phyloP scores from a whole-genome alignment of 2,888 invertebrate genomes.

The Agrotis ipsilon region DNA sequence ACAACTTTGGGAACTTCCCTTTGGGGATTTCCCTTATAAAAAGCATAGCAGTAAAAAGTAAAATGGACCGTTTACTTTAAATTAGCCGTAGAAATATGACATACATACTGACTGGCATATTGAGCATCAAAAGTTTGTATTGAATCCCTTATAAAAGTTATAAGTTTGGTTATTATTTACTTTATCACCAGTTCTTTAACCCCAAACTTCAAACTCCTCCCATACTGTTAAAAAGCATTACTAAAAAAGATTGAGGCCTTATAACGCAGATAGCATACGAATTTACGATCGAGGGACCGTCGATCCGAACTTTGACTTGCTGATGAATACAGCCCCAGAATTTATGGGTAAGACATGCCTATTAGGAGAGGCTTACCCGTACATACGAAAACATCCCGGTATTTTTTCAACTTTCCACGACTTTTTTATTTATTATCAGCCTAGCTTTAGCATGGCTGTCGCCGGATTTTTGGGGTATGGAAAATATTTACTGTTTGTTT shows the following conservation, averaged over 20 bases:
- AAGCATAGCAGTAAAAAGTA: conserved; percentile 51
- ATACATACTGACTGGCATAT: no score
- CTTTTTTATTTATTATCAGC: conserved; percentile 35
- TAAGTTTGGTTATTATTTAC: not conserved
- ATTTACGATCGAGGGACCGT: conserved; percentile 59
- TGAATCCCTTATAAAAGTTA: no score
- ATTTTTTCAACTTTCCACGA: conserved; percentile 32
- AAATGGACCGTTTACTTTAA: no score
- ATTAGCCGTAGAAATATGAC: no score
- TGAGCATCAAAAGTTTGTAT: no score
- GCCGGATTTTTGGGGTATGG: not conserved
- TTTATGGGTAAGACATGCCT: conserved; percentile 61
- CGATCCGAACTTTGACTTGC: conserved; percentile 58
- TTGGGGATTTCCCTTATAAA: conserved; percentile 49
- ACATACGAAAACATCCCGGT: conserved; percentile 47
- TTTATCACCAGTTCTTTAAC: not conserved
- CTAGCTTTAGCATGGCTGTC: not conserved
- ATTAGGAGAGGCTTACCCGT: conserved; percentile 44
- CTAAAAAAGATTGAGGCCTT: conserved; percentile 58
- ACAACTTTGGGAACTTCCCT: not conserved
- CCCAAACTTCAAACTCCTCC: conserved; percentile 5
- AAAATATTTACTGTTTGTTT: conserved; percentile 7
- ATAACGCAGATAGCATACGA: conserved; percentile 56
- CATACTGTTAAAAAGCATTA: conserved; percentile 35
- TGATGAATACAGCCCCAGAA: conserved; percentile 54